Percentiles rank a stretch among this genome's conserved stretches.
Evolutionary conservation across 2,888 invertebrate species (phyloP).

Genomic region (Resseliella maxima): DNA sequence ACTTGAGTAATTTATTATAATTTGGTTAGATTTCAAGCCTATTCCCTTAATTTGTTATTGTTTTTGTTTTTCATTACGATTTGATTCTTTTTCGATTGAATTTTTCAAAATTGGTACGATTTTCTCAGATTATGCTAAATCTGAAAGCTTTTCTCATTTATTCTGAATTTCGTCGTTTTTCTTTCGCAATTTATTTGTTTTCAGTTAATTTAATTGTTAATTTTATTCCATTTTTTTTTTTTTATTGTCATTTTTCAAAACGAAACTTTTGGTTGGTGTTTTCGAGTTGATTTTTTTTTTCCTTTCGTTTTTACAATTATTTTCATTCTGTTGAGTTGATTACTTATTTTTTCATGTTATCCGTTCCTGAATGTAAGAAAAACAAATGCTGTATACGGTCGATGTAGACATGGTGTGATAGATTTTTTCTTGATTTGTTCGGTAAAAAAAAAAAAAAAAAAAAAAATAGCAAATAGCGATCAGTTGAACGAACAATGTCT

Average conservation of each 20-base stretch:
- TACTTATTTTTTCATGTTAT: not conserved
- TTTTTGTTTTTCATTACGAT: not conserved
- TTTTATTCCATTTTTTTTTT: no score
- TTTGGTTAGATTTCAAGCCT: not conserved
- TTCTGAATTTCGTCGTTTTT: not conserved
- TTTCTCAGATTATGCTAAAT: no score
- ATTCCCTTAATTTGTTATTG: not conserved
- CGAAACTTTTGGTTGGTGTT: not conserved
- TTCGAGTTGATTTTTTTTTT: not conserved
- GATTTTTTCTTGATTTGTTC: no score
- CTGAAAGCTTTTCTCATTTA: not conserved
- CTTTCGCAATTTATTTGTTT: not conserved
- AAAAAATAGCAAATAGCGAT: no score
- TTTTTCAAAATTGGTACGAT: no score
- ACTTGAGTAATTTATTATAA: not conserved
- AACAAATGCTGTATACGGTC: no score
- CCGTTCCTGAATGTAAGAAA: not conserved
- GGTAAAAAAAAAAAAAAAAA: no score
- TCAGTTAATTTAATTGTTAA: not conserved
- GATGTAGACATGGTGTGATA: no score
- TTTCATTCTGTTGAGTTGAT: no score
- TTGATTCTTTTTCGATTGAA: no score
- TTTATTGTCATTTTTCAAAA: not conserved
- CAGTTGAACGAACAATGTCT: no score
- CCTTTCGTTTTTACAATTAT: not conserved